Conservation (phyloP, 2,113 vertebrate genomes). For the Neomonachus schauinslandi region DNA sequence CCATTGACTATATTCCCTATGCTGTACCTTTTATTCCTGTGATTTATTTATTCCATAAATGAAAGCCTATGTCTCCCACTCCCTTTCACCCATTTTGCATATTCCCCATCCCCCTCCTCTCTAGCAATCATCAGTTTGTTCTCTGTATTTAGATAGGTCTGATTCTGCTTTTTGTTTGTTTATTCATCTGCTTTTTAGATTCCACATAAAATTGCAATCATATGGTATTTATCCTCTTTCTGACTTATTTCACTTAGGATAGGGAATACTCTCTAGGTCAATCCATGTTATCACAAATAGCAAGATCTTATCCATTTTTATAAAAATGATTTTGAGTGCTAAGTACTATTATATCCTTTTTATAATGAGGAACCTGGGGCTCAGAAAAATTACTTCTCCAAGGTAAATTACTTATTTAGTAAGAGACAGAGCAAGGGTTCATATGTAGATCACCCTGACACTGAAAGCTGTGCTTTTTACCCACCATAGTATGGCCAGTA, state of each 20-base stretch:
- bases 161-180: neutral
- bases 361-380: neutral
- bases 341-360: neutral
- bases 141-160: neutral
- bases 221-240: neutral
- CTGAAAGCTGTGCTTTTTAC: neutral
- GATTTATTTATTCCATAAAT: neutral
- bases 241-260: neutral
- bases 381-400: neutral
- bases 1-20: neutral
- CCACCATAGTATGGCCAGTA: neutral
- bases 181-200: neutral
- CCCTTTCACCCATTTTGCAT: neutral
- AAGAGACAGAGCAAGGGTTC: neutral
- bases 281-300: neutral
- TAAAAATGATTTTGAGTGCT: neutral
- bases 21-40: neutral
- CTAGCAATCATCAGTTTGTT: neutral
- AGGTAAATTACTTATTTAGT: slow-evolving; percentile 2
- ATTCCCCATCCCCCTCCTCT: neutral
- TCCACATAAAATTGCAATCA: neutral
- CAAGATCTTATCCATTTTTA: neutral
- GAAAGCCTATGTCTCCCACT: neutral
- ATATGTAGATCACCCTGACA: neutral
- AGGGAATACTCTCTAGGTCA: neutral